Evolutionary conservation across 1,140 invertebrate species (phyloP).

Genomic region (Aporrectodea caliginosa): DNA sequence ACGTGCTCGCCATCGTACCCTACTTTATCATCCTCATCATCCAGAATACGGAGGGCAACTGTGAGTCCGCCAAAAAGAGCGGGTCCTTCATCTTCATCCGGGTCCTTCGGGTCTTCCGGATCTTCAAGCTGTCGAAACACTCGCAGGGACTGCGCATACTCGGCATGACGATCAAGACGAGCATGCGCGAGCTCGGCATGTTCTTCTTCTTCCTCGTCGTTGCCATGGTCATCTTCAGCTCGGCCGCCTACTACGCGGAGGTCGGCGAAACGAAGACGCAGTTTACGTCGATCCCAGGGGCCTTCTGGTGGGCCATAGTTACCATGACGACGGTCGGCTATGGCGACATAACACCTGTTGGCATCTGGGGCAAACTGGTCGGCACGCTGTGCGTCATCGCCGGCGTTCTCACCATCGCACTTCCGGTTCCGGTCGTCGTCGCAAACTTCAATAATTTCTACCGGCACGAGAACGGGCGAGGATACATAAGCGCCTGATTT

Average conservation of each 20-base stretch:
- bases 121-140: too few relatives aligned
- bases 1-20: too few relatives aligned
- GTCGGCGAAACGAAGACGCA: conserved; percentile 90
- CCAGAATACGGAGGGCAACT: too few relatives aligned
- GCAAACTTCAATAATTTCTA: conserved; percentile 99
- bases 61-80: too few relatives aligned
- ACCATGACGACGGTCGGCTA: conserved; percentile 98
- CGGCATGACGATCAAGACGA: conserved; percentile 99
- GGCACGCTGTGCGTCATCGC: conserved; percentile 97
- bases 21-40: too few relatives aligned
- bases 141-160: too few relatives aligned
- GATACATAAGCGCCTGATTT: too few relatives aligned
- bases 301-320: conserved; percentile 69
- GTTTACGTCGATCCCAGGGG: conserved; percentile 88
- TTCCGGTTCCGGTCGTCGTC: too few relatives aligned
- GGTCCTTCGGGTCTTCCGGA: too few relatives aligned
- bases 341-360: conserved; percentile 94
- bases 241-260: conserved; percentile 87
- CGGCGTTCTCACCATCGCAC: too few relatives aligned
- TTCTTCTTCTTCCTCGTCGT: conserved; percentile 99
- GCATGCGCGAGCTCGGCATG: conserved; percentile 97
- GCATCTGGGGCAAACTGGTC: conserved; percentile 97
- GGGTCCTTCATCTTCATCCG: too few relatives aligned
- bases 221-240: too few relatives aligned
- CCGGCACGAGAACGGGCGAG: conserved; percentile 48